phyloP scores from a whole-genome alignment of 2,113 vertebrate genomes.

The Rafetus swinhoei region DNA sequence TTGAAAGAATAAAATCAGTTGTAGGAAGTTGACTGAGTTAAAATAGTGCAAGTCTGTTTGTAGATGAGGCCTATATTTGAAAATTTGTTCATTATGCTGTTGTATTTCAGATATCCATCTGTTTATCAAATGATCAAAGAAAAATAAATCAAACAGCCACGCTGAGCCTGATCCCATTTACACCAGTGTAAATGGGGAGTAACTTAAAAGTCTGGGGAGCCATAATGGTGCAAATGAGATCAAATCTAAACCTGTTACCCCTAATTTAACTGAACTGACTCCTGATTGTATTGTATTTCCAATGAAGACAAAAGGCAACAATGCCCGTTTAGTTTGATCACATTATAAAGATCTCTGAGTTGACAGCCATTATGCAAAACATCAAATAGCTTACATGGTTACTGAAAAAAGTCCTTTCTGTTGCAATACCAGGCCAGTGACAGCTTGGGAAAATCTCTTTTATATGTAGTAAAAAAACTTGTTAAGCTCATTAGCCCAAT shows the following conservation, averaged over 20 bases:
- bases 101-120: neutral
- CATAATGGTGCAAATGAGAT: neutral
- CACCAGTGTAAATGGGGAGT: neutral
- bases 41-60: neutral
- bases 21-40: neutral
- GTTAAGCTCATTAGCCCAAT: neutral
- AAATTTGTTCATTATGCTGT: neutral
- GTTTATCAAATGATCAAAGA: neutral
- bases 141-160: neutral
- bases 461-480: conserved; percentile 15
- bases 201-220: neutral
- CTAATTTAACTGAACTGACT: neutral
- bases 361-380: neutral
- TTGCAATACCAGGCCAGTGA: neutral
- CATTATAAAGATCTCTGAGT: neutral
- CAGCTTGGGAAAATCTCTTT: neutral
- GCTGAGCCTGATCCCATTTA: neutral
- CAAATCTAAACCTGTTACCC: neutral
- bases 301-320: neutral
- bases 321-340: neutral
- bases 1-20: neutral
- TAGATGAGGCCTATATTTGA: neutral
- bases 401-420: neutral
- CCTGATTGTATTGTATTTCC: neutral
- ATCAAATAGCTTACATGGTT: neutral